These are phyloP conservation scores for Drosophila niveifrons DNA, from an alignment of 2,888 invertebrate genomes.

Conservation along the genomic window DNA sequence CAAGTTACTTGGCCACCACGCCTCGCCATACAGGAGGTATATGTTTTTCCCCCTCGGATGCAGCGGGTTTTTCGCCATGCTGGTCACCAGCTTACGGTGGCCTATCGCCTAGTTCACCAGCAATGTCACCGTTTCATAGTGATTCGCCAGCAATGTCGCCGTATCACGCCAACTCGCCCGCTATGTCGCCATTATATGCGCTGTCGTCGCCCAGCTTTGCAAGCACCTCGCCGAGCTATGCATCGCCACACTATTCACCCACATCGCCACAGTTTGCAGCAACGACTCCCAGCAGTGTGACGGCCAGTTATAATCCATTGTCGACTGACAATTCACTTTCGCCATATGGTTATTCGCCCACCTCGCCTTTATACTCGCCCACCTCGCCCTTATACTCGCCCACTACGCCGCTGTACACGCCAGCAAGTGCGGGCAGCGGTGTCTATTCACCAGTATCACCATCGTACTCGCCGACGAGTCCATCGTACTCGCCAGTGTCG, in stretches of 20 bases:
- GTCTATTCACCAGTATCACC: slow-evolving; percentile 84
- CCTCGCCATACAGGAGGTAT: slow-evolving; percentile 94
- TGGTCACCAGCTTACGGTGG: slow-evolving; percentile 93
- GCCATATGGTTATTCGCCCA: slow-evolving; percentile 94
- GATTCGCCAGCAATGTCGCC: slow-evolving; percentile 93
- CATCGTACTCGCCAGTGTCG: slow-evolving; percentile 92
- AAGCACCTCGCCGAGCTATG: slow-evolving; percentile 88
- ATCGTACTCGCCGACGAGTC: slow-evolving; percentile 89
- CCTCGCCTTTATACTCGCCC: slow-evolving; percentile 89
- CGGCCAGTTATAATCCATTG: slow-evolving; percentile 93
- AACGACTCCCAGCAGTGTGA: slow-evolving; percentile 90
- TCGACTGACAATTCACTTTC: slow-evolving; percentile 93
- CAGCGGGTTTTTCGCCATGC: slow-evolving; percentile 95
- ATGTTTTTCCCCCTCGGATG: slow-evolving; percentile 99
- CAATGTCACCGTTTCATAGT: slow-evolving; percentile 89
- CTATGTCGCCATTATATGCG: slow-evolving; percentile 87
- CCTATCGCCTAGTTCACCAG: slow-evolving; percentile 92
- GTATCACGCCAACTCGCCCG: slow-evolving; percentile 86
- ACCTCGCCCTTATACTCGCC: slow-evolving; percentile 88
- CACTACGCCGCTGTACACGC: slow-evolving; percentile 88
- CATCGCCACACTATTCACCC: slow-evolving; percentile 92
- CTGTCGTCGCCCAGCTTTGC: slow-evolving; percentile 91
- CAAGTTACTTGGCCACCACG: slow-evolving; percentile 93
- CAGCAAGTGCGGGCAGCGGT: slow-evolving; percentile 86
- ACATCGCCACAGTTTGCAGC: slow-evolving; percentile 90